A percentile compares a stretch with the other conserved stretches of the same genome.
phyloP scores from a whole-genome alignment of 2,888 invertebrate species.

The Argynnis bischoffii region DNA sequence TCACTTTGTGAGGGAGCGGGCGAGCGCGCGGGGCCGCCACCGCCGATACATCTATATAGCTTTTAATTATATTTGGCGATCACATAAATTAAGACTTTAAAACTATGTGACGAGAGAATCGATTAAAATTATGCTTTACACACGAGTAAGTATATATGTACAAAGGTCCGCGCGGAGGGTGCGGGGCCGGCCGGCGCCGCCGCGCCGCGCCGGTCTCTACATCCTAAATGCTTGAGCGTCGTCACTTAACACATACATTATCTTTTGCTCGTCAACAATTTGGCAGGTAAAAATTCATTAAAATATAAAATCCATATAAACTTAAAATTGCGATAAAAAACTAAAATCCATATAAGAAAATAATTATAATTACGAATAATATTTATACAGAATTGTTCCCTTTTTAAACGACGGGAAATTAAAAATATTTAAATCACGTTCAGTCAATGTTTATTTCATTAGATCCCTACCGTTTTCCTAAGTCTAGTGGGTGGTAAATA shows the following conservation, averaged over 20 bases:
- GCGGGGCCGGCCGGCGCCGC: conserved; percentile 45
- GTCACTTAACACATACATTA: conserved; percentile 71
- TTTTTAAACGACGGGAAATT: conserved; percentile 68
- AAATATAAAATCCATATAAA: conserved; percentile 73
- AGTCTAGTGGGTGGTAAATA: conserved; percentile 81
- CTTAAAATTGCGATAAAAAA: conserved; percentile 79
- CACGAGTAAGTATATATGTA: conserved; percentile 77
- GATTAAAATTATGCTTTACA: conserved; percentile 82
- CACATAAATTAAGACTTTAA: conserved; percentile 81
- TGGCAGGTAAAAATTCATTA: conserved; percentile 78
- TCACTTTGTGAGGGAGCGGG: conserved; percentile 67
- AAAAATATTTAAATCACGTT: conserved; percentile 77
- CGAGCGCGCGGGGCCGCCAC: conserved; percentile 53
- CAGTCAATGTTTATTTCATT: conserved; percentile 80
- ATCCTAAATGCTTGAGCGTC: conserved; percentile 80
- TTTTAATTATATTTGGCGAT: conserved; percentile 80
- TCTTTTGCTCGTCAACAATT: conserved; percentile 76
- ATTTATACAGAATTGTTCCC: conserved; percentile 77
- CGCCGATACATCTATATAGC: conserved; percentile 69
- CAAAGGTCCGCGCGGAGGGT: conserved; percentile 67
- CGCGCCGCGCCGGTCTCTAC: conserved; percentile 40
- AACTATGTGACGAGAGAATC: conserved; percentile 81
- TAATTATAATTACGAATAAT: conserved; percentile 80
- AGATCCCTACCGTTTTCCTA: conserved; percentile 79
- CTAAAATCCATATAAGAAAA: conserved; percentile 78